phyloP scores from a whole-genome alignment of 2,797 vertebrate species.

The Microctenopoma lineatum region DNA sequence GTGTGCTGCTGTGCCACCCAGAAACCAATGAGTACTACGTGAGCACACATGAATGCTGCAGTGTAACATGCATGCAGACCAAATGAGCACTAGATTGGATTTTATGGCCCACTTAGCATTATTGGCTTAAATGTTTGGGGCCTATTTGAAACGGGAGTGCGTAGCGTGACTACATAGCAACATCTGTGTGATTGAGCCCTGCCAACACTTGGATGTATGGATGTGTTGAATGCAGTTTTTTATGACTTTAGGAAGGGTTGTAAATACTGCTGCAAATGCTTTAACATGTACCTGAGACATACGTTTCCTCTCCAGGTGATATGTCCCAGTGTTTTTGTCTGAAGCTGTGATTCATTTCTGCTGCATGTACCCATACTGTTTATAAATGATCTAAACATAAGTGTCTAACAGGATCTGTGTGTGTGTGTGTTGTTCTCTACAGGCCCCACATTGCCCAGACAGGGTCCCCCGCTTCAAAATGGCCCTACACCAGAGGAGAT shows the following conservation, averaged over 20 bases:
- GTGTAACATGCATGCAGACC: neutral
- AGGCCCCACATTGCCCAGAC: conserved; percentile 95
- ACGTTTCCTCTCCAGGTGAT: neutral
- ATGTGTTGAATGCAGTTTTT: neutral
- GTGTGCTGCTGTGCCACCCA: too few relatives aligned
- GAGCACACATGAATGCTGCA: neutral
- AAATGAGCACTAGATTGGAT: neutral
- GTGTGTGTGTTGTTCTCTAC: conserved; percentile 37
- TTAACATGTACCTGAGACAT: neutral
- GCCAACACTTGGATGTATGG: neutral
- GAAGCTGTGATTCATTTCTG: neutral
- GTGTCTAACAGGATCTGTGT: conserved; percentile 8
- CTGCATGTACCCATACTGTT: neutral
- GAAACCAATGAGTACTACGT: neutral
- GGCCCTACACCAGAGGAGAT: conserved; percentile 94
- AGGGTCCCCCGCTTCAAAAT: conserved; percentile 94
- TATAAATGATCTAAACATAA: neutral
- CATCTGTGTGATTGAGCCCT: neutral
- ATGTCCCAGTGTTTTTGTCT: neutral
- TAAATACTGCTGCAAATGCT: neutral
- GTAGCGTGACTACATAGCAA: too few relatives aligned
- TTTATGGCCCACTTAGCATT: neutral
- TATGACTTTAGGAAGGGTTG: neutral
- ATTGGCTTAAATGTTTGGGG: neutral
- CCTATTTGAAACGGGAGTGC: neutral